Percentiles rank a stretch among this genome's conserved stretches.
phyloP scores from a whole-genome alignment of 2,888 invertebrate species.

The Thymelicus sylvestris region DNA sequence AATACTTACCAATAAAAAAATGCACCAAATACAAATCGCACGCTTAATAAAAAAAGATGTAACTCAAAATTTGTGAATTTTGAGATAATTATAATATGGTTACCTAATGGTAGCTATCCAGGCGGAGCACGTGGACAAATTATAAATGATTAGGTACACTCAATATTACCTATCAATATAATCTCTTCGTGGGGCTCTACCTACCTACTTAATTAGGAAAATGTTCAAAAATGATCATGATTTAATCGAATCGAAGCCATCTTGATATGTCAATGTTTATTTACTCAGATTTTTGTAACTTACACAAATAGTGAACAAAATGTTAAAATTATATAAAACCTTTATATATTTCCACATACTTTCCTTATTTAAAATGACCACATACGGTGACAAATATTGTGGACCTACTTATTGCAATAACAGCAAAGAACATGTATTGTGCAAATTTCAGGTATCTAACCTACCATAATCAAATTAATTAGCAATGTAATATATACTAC shows the following conservation, averaged over 20 bases:
- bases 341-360: constrained; percentile 33
- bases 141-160: too few species aligned
- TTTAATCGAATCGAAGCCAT: constrained; percentile 1
- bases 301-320: constrained; percentile 20
- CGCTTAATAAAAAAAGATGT: too few species aligned
- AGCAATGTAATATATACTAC: not conserved
- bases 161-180: too few species aligned
- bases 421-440: constrained; percentile 61
- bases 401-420: constrained; percentile 55
- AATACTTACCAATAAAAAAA: too few species aligned
- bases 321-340: constrained; percentile 44
- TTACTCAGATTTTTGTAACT: not conserved
- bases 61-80: too few species aligned
- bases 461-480: not conserved
- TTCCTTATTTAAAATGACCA: constrained; percentile 39
- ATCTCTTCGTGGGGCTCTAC: too few species aligned
- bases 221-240: too few species aligned
- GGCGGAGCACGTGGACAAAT: too few species aligned
- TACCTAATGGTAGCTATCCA: too few species aligned
- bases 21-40: too few species aligned
- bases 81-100: too few species aligned
- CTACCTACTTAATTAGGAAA: too few species aligned
- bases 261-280: not conserved
- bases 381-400: constrained; percentile 56
- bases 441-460: constrained; percentile 60